phyloP scores from a whole-genome alignment of 2,888 invertebrate genomes.

The Sylvicola cinctus region DNA sequence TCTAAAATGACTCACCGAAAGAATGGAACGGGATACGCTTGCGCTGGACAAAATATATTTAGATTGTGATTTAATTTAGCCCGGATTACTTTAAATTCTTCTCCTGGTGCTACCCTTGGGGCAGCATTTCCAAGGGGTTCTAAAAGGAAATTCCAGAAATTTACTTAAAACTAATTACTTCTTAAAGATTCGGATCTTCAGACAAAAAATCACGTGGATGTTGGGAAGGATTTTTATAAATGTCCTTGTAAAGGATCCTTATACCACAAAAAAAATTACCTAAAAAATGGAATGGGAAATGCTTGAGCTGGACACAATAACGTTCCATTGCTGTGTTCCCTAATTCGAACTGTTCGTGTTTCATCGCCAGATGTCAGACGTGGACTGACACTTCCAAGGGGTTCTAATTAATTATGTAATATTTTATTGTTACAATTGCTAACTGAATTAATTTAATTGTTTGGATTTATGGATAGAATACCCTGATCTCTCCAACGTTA shows the following conservation, averaged over 20 bases:
- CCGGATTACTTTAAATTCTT: neutral
- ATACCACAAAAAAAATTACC: constrained; percentile 27
- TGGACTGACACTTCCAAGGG: too few species aligned
- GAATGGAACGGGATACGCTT: constrained; percentile 33
- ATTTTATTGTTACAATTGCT: too few species aligned
- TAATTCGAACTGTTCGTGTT: constrained; percentile 29
- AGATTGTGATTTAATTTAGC: constrained; percentile 29
- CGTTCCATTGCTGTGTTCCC: constrained; percentile 19
- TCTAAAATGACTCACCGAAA: too few species aligned
- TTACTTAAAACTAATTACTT: too few species aligned
- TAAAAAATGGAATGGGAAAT: constrained; percentile 39
- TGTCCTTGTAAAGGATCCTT: neutral
- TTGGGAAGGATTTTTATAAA: neutral
- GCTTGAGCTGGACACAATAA: constrained; percentile 44
- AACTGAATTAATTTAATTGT: too few species aligned
- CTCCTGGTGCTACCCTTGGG: neutral
- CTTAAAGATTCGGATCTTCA: too few species aligned
- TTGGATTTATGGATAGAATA: too few species aligned
- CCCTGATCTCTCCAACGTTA: too few species aligned
- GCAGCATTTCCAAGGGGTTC: neutral
- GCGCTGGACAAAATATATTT: constrained; percentile 33
- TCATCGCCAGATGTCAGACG: constrained; percentile 42
- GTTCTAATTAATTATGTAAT: too few species aligned
- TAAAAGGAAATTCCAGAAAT: too few species aligned
- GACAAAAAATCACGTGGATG: neutral